Evolutionary conservation across 2,888 invertebrate genomes (phyloP).

Genomic region (Hydriomena furcata): DNA sequence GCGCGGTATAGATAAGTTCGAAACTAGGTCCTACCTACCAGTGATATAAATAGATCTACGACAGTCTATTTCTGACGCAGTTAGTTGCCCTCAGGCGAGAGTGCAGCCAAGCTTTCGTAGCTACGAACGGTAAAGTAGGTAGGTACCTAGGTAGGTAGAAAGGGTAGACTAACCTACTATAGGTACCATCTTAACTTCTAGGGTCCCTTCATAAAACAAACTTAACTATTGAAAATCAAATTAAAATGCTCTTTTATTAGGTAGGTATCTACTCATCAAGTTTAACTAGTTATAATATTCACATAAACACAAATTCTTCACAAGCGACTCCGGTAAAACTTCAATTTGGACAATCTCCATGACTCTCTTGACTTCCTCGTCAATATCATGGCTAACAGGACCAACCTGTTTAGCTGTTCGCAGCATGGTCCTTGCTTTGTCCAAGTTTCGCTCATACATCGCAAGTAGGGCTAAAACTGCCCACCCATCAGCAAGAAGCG

Average conservation of each 20-base stretch:
- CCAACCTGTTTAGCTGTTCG: conserved; percentile 70
- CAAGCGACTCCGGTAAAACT: conserved; percentile 55
- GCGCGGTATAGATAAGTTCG: conserved; percentile 43
- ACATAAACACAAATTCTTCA: conserved; percentile 64
- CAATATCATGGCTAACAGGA: conserved; percentile 57
- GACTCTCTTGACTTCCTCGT: conserved; percentile 52
- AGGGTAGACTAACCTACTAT: too few species aligned
- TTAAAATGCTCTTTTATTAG: too few species aligned
- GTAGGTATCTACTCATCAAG: background rate
- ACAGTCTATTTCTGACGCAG: conserved; percentile 57
- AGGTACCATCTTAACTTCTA: too few species aligned
- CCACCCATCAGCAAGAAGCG: conserved; percentile 71
- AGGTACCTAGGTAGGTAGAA: conserved; percentile 1
- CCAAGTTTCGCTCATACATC: conserved; percentile 54
- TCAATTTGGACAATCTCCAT: conserved; percentile 54
- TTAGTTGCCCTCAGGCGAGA: conserved; percentile 18
- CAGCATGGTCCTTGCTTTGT: conserved; percentile 62
- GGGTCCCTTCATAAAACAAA: too few species aligned
- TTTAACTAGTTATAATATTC: conserved; percentile 44
- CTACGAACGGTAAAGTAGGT: too few species aligned
- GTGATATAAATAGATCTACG: conserved; percentile 61
- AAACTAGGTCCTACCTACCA: conserved; percentile 36
- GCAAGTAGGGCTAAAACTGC: conserved; percentile 66
- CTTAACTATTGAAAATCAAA: too few species aligned
- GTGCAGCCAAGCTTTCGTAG: conserved; percentile 4